These are phyloP conservation scores for Apaloderma vittatum DNA, from an alignment of 2,113 vertebrate genomes.

Conservation along the genomic window DNA sequence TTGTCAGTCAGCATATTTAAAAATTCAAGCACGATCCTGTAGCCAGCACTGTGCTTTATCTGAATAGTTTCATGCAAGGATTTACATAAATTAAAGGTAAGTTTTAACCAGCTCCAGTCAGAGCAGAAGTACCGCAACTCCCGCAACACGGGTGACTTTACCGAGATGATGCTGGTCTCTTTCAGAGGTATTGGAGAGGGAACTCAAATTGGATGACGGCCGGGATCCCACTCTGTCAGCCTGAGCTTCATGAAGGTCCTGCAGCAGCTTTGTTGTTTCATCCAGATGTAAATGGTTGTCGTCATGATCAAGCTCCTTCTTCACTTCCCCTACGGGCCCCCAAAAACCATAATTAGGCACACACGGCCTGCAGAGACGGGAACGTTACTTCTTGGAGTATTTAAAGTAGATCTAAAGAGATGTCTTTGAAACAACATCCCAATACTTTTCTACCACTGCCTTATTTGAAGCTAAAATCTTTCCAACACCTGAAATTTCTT, in stretches of 20 bases:
- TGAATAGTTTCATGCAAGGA: background rate
- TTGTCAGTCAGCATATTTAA: background rate
- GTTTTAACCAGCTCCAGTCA: background rate
- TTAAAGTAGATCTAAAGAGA: background rate
- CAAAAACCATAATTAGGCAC: background rate
- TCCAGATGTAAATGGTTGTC: conserved; percentile 91
- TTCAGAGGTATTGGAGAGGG: conserved; percentile 94
- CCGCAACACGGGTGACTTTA: conserved; percentile 47
- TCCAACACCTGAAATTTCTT: background rate
- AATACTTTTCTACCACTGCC: background rate
- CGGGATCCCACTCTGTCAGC: conserved; percentile 92
- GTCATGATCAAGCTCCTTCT: conserved; percentile 93
- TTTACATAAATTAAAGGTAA: background rate
- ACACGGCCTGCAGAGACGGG: background rate
- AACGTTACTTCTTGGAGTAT: background rate
- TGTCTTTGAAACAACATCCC: background rate
- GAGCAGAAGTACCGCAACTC: background rate
- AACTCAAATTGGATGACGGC: conserved; percentile 95
- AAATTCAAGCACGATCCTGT: background rate
- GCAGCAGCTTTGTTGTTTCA: conserved; percentile 91
- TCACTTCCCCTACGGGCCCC: conserved; percentile 86
- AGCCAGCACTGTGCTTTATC: background rate
- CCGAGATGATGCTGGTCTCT: conserved; percentile 94
- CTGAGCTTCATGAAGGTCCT: conserved; percentile 95
- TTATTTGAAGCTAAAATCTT: background rate